Percentiles rank a stretch among this genome's conserved stretches.
Conservation (phyloP, 2,113 vertebrate genomes). For the Rhipidura dahli region DNA sequence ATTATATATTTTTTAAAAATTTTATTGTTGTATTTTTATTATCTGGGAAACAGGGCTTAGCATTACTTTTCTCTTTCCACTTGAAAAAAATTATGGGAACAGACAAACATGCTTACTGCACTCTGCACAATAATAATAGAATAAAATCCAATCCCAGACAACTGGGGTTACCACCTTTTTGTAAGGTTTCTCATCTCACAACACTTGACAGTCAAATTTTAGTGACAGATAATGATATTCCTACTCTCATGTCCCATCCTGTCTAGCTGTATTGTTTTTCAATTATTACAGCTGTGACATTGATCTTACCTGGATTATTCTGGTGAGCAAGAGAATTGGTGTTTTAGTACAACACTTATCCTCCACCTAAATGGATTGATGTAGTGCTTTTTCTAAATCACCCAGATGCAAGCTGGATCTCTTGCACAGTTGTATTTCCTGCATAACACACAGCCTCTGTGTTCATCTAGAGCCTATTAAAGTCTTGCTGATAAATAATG, state of each 20-base stretch:
- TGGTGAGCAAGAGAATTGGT: not conserved
- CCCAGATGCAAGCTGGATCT: not conserved
- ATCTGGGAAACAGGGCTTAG: not conserved
- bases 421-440: not conserved
- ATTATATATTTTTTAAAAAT: accelerated
- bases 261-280: not conserved
- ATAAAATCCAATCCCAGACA: not conserved
- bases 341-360: not conserved
- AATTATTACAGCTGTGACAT: not conserved
- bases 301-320: not conserved
- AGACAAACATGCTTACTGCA: not conserved
- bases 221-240: not conserved
- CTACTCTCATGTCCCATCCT: not conserved
- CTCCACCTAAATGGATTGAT: not conserved
- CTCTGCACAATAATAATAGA: not conserved
- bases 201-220: not conserved
- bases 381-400: not conserved
- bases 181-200: not conserved
- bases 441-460: not conserved
- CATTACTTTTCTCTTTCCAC: not conserved
- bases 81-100: not conserved
- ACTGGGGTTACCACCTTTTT: not conserved
- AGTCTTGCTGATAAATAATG: slow-evolving; percentile 11
- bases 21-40: not conserved
- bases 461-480: not conserved